Conservation (phyloP, 2,797 vertebrate species). For the Euphonia xanthogaster region DNA sequence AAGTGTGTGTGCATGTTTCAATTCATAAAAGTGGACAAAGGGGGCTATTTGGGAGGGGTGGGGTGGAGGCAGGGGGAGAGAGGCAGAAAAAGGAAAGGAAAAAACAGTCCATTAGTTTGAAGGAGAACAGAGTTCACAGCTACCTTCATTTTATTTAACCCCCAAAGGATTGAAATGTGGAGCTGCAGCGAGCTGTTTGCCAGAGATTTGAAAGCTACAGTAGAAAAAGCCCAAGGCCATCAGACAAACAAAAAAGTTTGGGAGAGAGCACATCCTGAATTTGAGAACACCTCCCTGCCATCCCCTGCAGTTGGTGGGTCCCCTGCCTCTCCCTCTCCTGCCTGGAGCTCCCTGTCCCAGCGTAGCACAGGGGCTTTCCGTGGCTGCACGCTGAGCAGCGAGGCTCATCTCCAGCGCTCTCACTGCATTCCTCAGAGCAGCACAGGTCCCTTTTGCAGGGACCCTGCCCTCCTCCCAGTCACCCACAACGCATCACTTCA, state of each 20-base stretch:
- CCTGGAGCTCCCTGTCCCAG: neutral
- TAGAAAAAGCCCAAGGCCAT: slow-evolving; percentile 72
- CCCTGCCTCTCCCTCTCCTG: neutral
- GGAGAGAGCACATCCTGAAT: slow-evolving; percentile 31
- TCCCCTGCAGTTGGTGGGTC: neutral
- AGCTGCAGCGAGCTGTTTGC: slow-evolving; percentile 67
- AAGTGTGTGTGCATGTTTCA: slow-evolving; percentile 77
- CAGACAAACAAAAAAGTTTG: slow-evolving; percentile 70
- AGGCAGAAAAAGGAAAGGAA: slow-evolving; percentile 14
- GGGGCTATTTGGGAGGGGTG: slow-evolving; percentile 63
- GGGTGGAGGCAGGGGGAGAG: neutral
- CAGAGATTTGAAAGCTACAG: slow-evolving; percentile 66
- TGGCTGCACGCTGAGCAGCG: rapidly evolving
- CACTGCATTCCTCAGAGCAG: rapidly evolving
- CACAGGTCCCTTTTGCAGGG: neutral
- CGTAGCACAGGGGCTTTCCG: rapidly evolving
- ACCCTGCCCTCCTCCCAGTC: neutral
- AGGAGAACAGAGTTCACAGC: slow-evolving; percentile 78
- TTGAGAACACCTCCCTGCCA: neutral
- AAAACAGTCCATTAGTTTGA: slow-evolving; percentile 76
- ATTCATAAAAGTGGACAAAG: slow-evolving; percentile 84
- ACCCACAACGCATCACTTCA: rapidly evolving
- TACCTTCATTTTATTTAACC: slow-evolving; percentile 77
- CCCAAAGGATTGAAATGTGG: slow-evolving; percentile 71
- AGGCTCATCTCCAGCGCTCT: neutral